phyloP scores from a whole-genome alignment of 2,113 vertebrate genomes.

The Lepisosteus osseus region DNA sequence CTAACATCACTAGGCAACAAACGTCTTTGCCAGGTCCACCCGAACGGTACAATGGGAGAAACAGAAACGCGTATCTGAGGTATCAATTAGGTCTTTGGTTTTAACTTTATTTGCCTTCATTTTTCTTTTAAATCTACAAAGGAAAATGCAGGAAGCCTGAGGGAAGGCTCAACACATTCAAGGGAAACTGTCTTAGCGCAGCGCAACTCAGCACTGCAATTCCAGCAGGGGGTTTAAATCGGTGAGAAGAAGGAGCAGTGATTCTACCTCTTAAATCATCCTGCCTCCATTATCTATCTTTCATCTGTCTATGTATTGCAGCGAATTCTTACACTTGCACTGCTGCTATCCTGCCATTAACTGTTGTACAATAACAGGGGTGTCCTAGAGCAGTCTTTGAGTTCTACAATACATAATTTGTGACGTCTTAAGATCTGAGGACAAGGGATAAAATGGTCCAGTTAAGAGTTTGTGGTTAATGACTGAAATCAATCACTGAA shows the following conservation, averaged over 20 bases:
- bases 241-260: neutral
- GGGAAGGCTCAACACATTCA: neutral
- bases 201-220: neutral
- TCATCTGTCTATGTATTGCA: neutral
- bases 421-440: no score
- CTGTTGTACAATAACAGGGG: no score
- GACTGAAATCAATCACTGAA: no score
- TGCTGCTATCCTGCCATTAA: no score
- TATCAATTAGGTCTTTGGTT: neutral
- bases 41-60: neutral
- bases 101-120: conserved; percentile 1
- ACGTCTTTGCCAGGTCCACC: no score
- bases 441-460: no score
- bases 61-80: neutral
- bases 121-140: conserved; percentile 16
- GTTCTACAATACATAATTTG: no score
- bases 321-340: neutral
- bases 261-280: neutral
- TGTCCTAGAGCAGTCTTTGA: no score
- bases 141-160: conserved; percentile 7
- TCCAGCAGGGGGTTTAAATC: neutral
- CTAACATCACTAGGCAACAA: no score
- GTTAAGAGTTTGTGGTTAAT: no score
- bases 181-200: neutral
- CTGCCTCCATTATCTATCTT: neutral